Evolutionary conservation across 2,113 vertebrate species (phyloP).

Genomic region (Agapornis roseicollis): DNA sequence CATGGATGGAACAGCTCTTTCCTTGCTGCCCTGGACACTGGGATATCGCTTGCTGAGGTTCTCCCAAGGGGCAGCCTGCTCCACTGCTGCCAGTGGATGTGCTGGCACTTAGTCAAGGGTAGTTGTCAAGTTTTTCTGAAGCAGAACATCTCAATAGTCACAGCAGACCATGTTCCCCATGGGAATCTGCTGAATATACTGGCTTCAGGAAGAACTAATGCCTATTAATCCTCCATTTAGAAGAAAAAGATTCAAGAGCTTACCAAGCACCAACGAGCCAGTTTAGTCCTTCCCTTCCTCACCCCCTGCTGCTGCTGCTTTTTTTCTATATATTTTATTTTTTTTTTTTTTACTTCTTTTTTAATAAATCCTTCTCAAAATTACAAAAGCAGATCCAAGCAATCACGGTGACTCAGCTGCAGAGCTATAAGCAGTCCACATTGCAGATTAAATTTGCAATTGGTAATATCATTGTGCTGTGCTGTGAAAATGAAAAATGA

Average conservation of each 20-base stretch:
- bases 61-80: not conserved
- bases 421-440: not conserved
- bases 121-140: not conserved
- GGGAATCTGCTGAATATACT: not conserved
- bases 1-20: not conserved
- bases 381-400: not conserved
- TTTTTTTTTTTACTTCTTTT: not conserved
- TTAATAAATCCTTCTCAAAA: not conserved
- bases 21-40: not conserved
- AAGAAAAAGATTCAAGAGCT: not conserved
- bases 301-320: not conserved
- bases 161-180: not conserved
- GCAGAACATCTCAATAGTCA: not conserved
- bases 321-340: not conserved
- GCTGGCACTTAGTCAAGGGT: not conserved
- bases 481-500: not conserved
- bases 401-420: slow-evolving; percentile 7
- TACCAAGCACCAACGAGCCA: not conserved
- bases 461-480: not conserved
- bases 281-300: not conserved
- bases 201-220: slow-evolving; percentile 14
- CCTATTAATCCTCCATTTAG: not conserved
- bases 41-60: rapidly evolving
- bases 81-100: rapidly evolving
- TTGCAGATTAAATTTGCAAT: slow-evolving; percentile 1